Evolutionary conservation across 1,140 invertebrate genomes (phyloP), one percentile per base, ranked within the genome.

Genomic region (Drosophila oshimai): DNA sequence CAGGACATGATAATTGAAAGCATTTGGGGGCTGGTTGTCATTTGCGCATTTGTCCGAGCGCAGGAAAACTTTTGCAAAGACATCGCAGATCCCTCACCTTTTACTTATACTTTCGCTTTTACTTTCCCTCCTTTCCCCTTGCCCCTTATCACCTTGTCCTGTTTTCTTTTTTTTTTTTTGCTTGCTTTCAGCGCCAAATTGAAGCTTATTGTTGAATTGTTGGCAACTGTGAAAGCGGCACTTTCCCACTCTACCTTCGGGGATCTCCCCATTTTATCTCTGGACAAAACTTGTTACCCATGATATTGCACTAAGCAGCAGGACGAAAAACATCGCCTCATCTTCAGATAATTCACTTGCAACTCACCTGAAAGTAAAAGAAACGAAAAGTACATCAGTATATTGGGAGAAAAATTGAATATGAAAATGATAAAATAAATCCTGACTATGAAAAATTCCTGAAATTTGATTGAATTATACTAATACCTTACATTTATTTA

Each of bases 341-440:
- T 44, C 26, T 44, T 29, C 45, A 22, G 60, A 45, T 71, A 67
- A 61, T 71, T 71, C 29, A 45, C 47, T 51, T 60, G 73, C 64
- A 84, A 83, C 79, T 83, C 64, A 83, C 79, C 79, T 83, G 74
- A 62, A 74, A 83, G 37, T n/a, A 73, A 54, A 64, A 61, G 36
- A 62, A 31, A 31, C n/a, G 44, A 41, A 50, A 36, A 71, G 13
- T 41, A 29, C 31, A 65, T 51, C 26, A 70, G 53, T 31, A 49
- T 36, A 53, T 39, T 37, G 13, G 10, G 7, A 22, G 17, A 24
- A 36, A 20, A 6, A 17, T 29, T 4, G n/a, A n/a, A n/a, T n/a
- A n/a, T n/a, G n/a, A n/a, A n/a, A n/a, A n/a, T n/a, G n/a, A n/a
- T n/a, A n/a, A n/a, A n/a, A n/a, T n/a, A n/a, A n/a, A n/a, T n/a